phyloP scores from a whole-genome alignment of 2,797 vertebrate species.

The Poeciliopsis paucimaculata region DNA sequence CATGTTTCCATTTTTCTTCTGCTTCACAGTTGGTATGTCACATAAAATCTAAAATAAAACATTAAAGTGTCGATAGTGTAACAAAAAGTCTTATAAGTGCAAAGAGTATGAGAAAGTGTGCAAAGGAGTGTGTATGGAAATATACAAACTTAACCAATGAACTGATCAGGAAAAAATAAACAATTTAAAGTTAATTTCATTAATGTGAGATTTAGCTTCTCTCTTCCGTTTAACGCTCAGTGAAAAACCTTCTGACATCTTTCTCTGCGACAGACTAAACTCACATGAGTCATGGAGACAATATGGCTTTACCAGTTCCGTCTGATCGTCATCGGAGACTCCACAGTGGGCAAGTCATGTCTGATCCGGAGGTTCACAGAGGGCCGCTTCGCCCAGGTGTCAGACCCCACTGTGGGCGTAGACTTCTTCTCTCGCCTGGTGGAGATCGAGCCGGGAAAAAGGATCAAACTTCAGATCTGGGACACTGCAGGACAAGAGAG shows the following conservation, averaged over 20 bases:
- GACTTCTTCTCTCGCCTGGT: slow-evolving; percentile 96
- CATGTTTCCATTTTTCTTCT: too few species aligned
- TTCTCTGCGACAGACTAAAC: slow-evolving; percentile 43
- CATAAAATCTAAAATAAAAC: neutral
- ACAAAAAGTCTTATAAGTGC: neutral
- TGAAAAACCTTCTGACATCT: neutral
- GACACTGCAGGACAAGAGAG: slow-evolving; percentile 92
- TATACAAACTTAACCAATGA: neutral
- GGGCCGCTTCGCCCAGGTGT: slow-evolving; percentile 93
- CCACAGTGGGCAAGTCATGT: slow-evolving; percentile 95
- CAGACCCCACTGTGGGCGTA: slow-evolving; percentile 94
- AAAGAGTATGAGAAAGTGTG: neutral
- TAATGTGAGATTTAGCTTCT: neutral
- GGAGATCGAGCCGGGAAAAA: slow-evolving; percentile 94
- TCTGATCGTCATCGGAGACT: slow-evolving; percentile 95
- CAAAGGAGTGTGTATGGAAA: neutral
- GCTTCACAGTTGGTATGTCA: too few species aligned
- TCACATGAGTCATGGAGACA: slow-evolving; percentile 86
- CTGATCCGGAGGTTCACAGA: slow-evolving; percentile 95
- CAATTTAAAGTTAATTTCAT: neutral
- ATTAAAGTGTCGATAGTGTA: neutral
- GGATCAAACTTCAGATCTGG: slow-evolving; percentile 95
- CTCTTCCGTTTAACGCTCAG: neutral
- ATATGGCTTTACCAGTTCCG: slow-evolving; percentile 98
- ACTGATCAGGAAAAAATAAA: neutral